Evolutionary conservation across 2,797 vertebrate genomes (phyloP), one percentile per base, ranked within the genome.

Genomic region (Neomorphus geoffroyi): DNA sequence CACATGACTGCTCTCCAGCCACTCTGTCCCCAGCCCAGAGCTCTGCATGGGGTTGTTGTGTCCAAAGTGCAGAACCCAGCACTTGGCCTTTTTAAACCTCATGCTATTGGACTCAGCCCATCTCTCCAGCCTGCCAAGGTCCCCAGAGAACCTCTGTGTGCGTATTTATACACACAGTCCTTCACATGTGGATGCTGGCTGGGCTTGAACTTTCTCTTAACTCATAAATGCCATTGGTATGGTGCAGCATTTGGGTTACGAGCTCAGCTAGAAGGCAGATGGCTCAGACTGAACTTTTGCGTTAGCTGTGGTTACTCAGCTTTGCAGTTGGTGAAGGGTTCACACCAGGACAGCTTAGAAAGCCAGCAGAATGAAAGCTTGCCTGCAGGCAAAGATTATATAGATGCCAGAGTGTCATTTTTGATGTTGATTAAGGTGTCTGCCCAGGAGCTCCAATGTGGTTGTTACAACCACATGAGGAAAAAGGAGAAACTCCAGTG

Each of bases 141-240:
- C 32, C 27, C 15, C 23, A 54, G 61, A 46, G 13, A 50, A 28
- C 16, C 17, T 80, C 35, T 61, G 1, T 19, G 8, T 53, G 39
- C 9, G 0, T 85, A 2, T 18, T 1, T 27, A 18, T 27, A 45
- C 24, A 19, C 24, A 19, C 16, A 39, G 64, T 18, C 46, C 58
- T 75, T 56, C 32, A 12, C 6, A 27, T 0, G 1, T 9, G 30
- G 51, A 43, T 41, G 35, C 7, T 64, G 70, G 9, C 48, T 39
- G 56, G 72, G 56, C n/a, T 53, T 67, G 53, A 71, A 27, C 37
- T 60, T 65, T 24, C 33, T 74, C 41, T 71, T 78, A 64, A 39
- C 72, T 91, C 0, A 0, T 67, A 43, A 85, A 43, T 48, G 43
- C 45, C 28, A 5, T 18, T 60, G 39, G 22, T 24, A 1, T 10